Percentiles rank a stretch among this genome's conserved stretches.
Conservation (phyloP, 2,888 invertebrate species). For the Sarcophaga rosellei region DNA sequence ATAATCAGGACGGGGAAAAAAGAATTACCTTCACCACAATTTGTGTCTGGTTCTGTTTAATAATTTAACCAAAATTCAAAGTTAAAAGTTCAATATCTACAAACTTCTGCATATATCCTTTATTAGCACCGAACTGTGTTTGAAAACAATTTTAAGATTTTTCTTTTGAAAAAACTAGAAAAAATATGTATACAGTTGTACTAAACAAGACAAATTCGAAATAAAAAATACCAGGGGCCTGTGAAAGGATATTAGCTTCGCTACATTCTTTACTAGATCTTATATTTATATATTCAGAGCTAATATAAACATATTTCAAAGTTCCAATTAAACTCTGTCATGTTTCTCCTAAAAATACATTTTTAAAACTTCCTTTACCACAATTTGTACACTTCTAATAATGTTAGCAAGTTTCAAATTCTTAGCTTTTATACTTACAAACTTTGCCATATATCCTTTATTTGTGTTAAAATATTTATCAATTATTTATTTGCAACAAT, state of each 20-base stretch:
- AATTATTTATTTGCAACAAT: neutral
- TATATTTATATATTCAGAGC: too few species aligned
- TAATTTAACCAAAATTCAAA: neutral
- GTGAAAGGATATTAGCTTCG: too few species aligned
- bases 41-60: neutral
- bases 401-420: too few species aligned
- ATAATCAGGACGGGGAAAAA: too few species aligned
- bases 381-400: neutral
- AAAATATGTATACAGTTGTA: too few species aligned
- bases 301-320: too few species aligned
- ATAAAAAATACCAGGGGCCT: too few species aligned
- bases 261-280: too few species aligned
- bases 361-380: neutral
- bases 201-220: too few species aligned
- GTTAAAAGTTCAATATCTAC: neutral
- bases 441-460: neutral
- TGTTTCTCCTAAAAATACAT: neutral
- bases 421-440: too few species aligned
- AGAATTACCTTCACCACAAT: neutral
- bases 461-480: neutral
- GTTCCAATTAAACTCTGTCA: too few species aligned
- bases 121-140: neutral
- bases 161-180: neutral
- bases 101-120: constrained; percentile 16
- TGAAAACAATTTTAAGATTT: neutral